phyloP scores from a whole-genome alignment of 2,888 invertebrate species.

The Apamea monoglypha region DNA sequence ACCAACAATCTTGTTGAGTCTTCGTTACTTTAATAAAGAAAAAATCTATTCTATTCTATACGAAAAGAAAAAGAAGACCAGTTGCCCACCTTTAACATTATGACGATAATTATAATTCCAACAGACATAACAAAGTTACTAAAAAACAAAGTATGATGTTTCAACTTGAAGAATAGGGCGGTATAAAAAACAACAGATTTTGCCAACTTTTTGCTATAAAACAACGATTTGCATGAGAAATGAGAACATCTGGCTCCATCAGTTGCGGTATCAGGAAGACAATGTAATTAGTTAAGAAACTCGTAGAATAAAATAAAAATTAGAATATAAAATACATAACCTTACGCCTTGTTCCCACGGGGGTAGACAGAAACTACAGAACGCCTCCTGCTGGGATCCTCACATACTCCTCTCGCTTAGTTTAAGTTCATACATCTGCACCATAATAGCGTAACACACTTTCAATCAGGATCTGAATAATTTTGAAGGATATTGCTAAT shows the following conservation, averaged over 20 bases:
- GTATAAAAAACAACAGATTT: slow-evolving; percentile 73
- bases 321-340: slow-evolving; percentile 6
- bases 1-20: too few species aligned
- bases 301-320: slow-evolving; percentile 65
- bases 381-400: background rate
- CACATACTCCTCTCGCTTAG: background rate
- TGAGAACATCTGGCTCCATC: slow-evolving; percentile 79
- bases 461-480: too few species aligned
- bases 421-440: too few species aligned
- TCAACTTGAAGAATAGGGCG: slow-evolving; percentile 66
- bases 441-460: too few species aligned
- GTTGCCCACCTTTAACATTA: slow-evolving; percentile 12
- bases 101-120: slow-evolving; percentile 22
- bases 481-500: too few species aligned
- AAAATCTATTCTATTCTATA: too few species aligned
- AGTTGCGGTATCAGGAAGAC: slow-evolving; percentile 70
- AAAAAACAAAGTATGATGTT: slow-evolving; percentile 50
- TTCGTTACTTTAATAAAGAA: too few species aligned
- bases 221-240: slow-evolving; percentile 83
- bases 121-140: slow-evolving; percentile 45
- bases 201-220: slow-evolving; percentile 78
- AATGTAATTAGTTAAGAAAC: slow-evolving; percentile 74
- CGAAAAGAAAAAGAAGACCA: background rate
- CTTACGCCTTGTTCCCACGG: background rate
- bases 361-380: background rate